phyloP scores from a whole-genome alignment of 2,888 invertebrate genomes.

The Kuschelorhynchus macadamiae region DNA sequence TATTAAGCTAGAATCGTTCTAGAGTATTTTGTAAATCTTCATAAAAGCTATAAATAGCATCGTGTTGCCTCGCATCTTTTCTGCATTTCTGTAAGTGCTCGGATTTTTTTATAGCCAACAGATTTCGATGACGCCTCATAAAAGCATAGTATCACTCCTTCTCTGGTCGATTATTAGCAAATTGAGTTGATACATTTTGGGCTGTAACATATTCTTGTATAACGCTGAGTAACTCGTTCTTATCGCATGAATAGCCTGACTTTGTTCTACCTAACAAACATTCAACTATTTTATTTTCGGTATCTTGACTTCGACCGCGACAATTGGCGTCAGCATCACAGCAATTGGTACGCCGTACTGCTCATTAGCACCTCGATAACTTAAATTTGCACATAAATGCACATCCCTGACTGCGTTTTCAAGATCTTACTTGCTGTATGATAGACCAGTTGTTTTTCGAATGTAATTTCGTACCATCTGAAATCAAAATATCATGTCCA shows the following conservation, averaged over 20 bases:
- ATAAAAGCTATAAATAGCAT: background rate
- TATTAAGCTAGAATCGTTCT: background rate
- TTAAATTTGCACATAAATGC: constrained; percentile 2
- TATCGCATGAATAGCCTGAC: constrained; percentile 3
- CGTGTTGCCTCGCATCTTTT: background rate
- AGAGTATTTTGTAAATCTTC: constrained; percentile 11
- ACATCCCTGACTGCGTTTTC: constrained; percentile 11
- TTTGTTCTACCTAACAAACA: constrained; percentile 5
- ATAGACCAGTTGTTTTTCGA: constrained; percentile 1
- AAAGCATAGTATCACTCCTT: background rate
- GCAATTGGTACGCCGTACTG: constrained; percentile 1
- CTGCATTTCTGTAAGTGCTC: constrained; percentile 43
- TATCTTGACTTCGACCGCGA: background rate
- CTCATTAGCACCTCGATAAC: background rate
- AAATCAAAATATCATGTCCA: constrained; percentile 1
- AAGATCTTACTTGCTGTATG: background rate
- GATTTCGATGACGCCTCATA: constrained; percentile 10
- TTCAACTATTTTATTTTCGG: constrained; percentile 35
- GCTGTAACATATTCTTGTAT: constrained; percentile 36
- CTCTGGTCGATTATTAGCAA: too few species aligned
- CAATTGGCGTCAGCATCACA: background rate
- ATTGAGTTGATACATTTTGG: too few species aligned
- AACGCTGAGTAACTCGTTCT: constrained; percentile 48
- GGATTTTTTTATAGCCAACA: constrained; percentile 55
- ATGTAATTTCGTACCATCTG: constrained; percentile 7